Evolutionary conservation across 2,797 vertebrate species (phyloP).

Genomic region (Rhodeus uyekii): DNA sequence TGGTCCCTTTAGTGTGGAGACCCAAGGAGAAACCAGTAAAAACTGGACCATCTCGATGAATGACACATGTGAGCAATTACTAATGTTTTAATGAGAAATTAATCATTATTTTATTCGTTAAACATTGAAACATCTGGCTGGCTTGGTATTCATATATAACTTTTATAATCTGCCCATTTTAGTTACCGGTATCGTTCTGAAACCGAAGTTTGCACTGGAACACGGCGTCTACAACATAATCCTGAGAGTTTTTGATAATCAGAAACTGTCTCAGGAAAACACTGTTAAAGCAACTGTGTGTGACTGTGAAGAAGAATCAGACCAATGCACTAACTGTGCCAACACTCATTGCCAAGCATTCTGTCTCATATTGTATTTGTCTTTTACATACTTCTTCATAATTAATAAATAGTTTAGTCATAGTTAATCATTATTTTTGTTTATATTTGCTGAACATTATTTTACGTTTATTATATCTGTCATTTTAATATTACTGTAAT

Average conservation of each 20-base stretch:
- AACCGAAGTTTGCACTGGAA: constrained; percentile 58
- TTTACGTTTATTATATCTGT: no score
- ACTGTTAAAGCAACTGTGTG: constrained; percentile 78
- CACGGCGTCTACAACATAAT: constrained; percentile 73
- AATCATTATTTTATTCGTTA: neutral
- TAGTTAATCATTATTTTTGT: no score
- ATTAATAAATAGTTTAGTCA: no score
- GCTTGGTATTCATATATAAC: neutral
- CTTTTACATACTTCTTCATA: no score
- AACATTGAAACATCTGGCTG: neutral
- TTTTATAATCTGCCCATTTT: neutral
- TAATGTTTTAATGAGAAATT: neutral
- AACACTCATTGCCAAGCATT: no score
- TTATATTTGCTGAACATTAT: no score
- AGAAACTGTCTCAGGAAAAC: constrained; percentile 64
- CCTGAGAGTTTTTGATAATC: constrained; percentile 76
- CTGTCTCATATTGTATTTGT: no score
- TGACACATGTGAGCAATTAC: constrained; percentile 65
- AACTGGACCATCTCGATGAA: constrained; percentile 80
- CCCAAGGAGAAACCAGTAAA: constrained; percentile 61
- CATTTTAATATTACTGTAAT: no score
- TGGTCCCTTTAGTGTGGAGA: constrained; percentile 75
- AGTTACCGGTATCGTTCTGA: constrained; percentile 71
- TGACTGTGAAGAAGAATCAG: constrained; percentile 71
- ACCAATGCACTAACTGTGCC: no score